Base-by-base conservation (phyloP, 64 coral and sea anemone species). In the Montipora sp. region DNA sequence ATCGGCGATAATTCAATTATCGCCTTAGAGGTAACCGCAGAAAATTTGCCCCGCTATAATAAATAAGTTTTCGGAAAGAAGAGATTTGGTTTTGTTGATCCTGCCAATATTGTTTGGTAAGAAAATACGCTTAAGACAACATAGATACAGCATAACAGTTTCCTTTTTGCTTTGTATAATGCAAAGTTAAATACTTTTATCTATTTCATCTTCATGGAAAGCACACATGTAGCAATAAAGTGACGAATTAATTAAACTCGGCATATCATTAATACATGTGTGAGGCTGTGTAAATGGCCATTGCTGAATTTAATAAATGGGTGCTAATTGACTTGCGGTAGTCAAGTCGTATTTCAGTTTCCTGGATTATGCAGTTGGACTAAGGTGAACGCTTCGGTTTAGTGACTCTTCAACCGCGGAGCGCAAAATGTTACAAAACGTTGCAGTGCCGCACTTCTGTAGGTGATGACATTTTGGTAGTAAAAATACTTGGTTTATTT, bases 1-100 rank as follows among this genome's bases (percentile, higher is more conserved):
- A 85, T 85, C 65, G 65, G 82, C 82, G 82, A 85, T 85, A 85
- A 85, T 85, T 85, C 44, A 85, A 85, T 72, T 85, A 72, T 72
- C 65, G 82, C 61, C 63, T 85, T 72, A 70, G 82, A 67, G 36
- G 10, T 47, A 51, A 85, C 65, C 65, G 46, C 65, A 85, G 61
- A 70, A 72, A 83, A n/a, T 23, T 13, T 49, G 14, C 0, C 15
- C 60, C 63, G 19, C 7, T 14, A 22, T 21, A 85, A 85, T 71
- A 27, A 22, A 61, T 85, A 57, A 11, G 36, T 36, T 36, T 13
- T 43, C 14, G 63, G 9, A 43, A 27, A 67, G 68, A 71, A 46
- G 47, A 85, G 66, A 50, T 85, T 50, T 49, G 44, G 43, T 71
- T 66, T 70, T 85, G 82, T 85, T 85, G 65, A 71, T 71, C n/a